These are phyloP conservation scores for Syngnathoides biaculeatus DNA, from an alignment of 2,113 vertebrate species.

Conservation along the genomic window DNA sequence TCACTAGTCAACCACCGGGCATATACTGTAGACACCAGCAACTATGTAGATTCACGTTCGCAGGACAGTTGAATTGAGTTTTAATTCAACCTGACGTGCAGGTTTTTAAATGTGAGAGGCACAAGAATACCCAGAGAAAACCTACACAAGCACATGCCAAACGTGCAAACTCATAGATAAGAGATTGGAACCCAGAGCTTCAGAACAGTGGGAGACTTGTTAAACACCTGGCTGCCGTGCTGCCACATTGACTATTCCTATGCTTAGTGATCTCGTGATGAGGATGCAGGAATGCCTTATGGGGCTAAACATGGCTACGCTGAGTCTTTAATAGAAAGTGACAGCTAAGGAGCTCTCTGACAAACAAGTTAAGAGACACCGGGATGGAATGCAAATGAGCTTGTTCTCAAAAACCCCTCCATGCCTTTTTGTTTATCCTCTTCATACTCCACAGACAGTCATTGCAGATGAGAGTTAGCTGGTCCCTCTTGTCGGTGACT, in stretches of 20 bases:
- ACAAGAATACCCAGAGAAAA: too few species aligned
- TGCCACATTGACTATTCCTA: background rate
- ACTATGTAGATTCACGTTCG: too few species aligned
- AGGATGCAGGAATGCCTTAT: constrained; percentile 22
- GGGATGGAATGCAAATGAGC: constrained; percentile 46
- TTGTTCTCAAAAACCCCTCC: constrained; percentile 18
- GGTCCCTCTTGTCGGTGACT: constrained; percentile 21
- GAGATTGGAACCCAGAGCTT: too few species aligned
- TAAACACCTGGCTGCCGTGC: background rate
- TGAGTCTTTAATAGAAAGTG: constrained; percentile 43
- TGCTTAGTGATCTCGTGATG: background rate
- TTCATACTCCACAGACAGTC: background rate
- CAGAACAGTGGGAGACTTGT: background rate
- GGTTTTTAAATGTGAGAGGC: too few species aligned
- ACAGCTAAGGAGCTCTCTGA: constrained; percentile 39
- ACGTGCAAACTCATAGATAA: background rate
- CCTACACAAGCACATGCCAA: background rate
- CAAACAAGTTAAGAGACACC: constrained; percentile 32
- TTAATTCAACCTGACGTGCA: too few species aligned
- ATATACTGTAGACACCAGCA: too few species aligned
- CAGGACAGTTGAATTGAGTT: too few species aligned
- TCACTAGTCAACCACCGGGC: too few species aligned
- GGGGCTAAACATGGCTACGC: constrained; percentile 25
- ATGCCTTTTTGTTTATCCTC: constrained; percentile 17
- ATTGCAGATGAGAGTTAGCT: constrained; percentile 14